These are phyloP conservation scores for Phrynosoma platyrhinos DNA, from an alignment of 2,113 vertebrate species.

Conservation along the genomic window DNA sequence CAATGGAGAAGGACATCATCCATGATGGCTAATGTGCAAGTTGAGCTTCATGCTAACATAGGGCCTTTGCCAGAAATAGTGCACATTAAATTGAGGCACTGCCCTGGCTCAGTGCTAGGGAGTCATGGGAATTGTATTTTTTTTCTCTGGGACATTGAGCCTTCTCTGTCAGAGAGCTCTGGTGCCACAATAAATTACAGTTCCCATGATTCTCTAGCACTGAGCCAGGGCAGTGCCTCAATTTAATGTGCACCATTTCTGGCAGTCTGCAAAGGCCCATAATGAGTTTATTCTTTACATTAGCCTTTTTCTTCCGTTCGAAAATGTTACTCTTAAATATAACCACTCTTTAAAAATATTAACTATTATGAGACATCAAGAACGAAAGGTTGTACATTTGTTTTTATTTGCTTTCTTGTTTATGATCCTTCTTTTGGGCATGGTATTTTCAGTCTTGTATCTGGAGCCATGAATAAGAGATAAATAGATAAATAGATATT, in stretches of 20 bases:
- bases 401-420: neutral
- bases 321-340: neutral
- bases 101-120: no score
- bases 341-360: neutral
- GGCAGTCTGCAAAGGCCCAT: no score
- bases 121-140: no score
- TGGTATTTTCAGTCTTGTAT: neutral
- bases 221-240: no score
- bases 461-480: neutral
- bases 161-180: no score
- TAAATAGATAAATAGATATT: neutral
- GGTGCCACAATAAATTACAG: no score
- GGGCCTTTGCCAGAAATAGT: no score
- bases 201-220: no score
- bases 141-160: no score
- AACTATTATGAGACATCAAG: neutral
- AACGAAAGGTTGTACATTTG: no score
- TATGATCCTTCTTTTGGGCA: neutral
- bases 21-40: neutral
- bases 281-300: neutral
- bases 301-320: neutral
- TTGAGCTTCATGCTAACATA: neutral
- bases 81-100: no score
- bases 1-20: neutral
- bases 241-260: no score